These are phyloP conservation scores for Pteropus rufus DNA, from an alignment of 2,797 vertebrate genomes.

Conservation along the genomic window DNA sequence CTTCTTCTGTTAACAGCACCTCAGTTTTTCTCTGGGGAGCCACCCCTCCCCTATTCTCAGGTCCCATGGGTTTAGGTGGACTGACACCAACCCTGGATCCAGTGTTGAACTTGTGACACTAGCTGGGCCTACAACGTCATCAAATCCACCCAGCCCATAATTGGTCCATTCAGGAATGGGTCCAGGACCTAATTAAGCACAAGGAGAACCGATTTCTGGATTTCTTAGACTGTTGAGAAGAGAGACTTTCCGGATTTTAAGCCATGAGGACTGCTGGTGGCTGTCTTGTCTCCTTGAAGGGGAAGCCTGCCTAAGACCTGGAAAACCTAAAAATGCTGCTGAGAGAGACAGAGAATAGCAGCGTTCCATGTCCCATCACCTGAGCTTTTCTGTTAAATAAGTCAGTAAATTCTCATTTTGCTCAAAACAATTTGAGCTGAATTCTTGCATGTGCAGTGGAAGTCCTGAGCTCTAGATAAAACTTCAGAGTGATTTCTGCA, in stretches of 20 bases:
- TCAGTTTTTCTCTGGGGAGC: neutral
- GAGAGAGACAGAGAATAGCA: neutral
- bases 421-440: neutral
- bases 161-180: neutral
- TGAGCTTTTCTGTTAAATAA: neutral
- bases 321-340: rapidly evolving
- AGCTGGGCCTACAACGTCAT: neutral
- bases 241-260: neutral
- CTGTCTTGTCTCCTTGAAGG: neutral
- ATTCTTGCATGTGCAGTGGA: neutral
- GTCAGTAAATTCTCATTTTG: neutral
- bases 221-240: neutral
- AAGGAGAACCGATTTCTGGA: neutral
- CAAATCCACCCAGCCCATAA: neutral
- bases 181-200: neutral
- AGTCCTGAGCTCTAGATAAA: neutral
- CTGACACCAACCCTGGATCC: neutral
- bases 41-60: neutral
- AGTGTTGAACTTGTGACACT: neutral
- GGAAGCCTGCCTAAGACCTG: neutral
- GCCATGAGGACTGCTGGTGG: neutral
- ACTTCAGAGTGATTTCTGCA: neutral
- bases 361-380: rapidly evolving
- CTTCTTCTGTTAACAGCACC: neutral
- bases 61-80: neutral